Evolutionary conservation across 2,888 invertebrate species (phyloP), one percentile per base, ranked within the genome.

Genomic region (Micropterix aruncella): DNA sequence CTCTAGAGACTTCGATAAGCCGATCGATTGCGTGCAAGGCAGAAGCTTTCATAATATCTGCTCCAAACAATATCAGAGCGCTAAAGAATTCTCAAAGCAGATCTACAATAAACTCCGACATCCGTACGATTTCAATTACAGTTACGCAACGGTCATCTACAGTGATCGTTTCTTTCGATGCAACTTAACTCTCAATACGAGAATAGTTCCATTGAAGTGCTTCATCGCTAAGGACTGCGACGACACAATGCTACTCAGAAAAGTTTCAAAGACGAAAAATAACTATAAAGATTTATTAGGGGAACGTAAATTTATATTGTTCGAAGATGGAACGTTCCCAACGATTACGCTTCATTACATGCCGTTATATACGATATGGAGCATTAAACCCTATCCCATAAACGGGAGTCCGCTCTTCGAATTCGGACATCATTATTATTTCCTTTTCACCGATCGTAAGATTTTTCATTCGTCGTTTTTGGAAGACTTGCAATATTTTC

Each of bases 151-250:
- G 50, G 65, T 63, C 48, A 66, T 68, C 19, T 70, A 70, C 62
- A 70, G 70, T 60, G 70, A 70, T 60, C 63, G 66, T 50, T 66
- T 63, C 58, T 67, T 71, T 57, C 60, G 62, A 50, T 66, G 63
- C 60, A 62, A 65, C n/a, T 56, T 65, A 52, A 59, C 62, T 53
- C 58, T 70, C 19, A 46, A 48, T 19, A 45, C 50, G 5, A 51
- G 49, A 46, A 46, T 46, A 2, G 45, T 51, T 46, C 51, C 50
- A 18, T 37, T 42, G 37, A 50, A 47, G 44, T 46, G 50, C 37
- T 48, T 50, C 37, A 44, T 51, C 14, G 38, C 50, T 2, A 40
- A 47, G 38, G 50, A 51, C 39, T 16, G 48, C 12, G 47, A 46
- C 15, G 42, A 40, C n/a, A 40, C 47, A 17, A 19, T 47, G 3